These are phyloP conservation scores for Isaurus tuberculatus DNA, from an alignment of 92 coral and sea anemone species.

Conservation along the genomic window DNA sequence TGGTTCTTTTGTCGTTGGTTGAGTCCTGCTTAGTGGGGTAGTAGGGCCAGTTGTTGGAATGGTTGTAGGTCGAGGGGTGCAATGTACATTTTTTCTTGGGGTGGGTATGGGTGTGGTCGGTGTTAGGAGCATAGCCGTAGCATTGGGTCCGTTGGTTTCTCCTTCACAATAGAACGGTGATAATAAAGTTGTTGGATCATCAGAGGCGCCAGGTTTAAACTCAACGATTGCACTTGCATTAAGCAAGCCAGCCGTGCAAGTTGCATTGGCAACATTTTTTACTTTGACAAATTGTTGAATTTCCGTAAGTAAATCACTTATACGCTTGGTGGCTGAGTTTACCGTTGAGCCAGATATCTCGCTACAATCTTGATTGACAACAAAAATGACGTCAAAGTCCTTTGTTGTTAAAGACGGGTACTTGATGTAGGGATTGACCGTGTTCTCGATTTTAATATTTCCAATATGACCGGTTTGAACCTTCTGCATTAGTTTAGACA, in stretches of 20 bases:
- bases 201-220: not conserved
- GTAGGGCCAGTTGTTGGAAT: slow-evolving; percentile 1
- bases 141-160: not conserved
- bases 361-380: not conserved
- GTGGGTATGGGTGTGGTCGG: slow-evolving; percentile 19
- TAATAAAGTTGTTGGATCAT: not conserved
- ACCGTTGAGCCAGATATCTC: not conserved
- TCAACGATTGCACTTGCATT: not conserved
- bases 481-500: not conserved
- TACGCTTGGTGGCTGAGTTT: not conserved
- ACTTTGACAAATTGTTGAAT: not conserved
- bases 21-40: not conserved
- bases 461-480: slow-evolving; percentile 20
- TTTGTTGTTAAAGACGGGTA: slow-evolving; percentile 37
- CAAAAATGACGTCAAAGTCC: slow-evolving; percentile 3
- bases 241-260: slow-evolving; percentile 4
- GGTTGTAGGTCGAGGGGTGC: slow-evolving; percentile 5
- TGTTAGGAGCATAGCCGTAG: slow-evolving; percentile 29
- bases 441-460: not conserved
- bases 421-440: slow-evolving; percentile 20
- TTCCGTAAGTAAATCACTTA: not conserved
- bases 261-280: not conserved
- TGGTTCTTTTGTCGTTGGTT: slow-evolving; percentile 15
- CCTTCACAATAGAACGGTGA: slow-evolving; percentile 33
- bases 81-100: not conserved